These are phyloP conservation scores for Elgonia sp. DNA, from an alignment of 2,888 invertebrate genomes.

Conservation along the genomic window DNA sequence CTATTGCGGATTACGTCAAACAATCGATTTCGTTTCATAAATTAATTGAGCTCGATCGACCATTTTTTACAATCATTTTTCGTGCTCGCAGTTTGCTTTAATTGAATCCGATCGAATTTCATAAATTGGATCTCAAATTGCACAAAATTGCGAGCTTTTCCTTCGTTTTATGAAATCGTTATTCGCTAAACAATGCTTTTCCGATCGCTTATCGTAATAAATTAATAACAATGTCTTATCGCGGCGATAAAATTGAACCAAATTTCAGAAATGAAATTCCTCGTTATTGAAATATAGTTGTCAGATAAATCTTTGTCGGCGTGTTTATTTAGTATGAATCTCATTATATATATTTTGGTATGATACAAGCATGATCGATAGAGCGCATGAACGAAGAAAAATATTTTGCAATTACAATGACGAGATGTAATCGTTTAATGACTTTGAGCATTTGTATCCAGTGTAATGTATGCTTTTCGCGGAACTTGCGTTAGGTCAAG, in stretches of 20 bases:
- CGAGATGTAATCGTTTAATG: constrained; percentile 62
- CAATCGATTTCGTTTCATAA: constrained; percentile 6
- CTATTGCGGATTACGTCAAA: not conserved
- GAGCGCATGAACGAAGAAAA: constrained; percentile 26
- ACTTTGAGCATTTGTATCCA: constrained; percentile 39
- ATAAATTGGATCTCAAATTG: constrained; percentile 11
- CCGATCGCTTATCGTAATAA: constrained; percentile 31
- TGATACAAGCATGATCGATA: constrained; percentile 37
- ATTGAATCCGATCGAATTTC: constrained; percentile 21
- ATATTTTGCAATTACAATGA: constrained; percentile 54
- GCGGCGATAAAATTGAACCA: constrained; percentile 41
- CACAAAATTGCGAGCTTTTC: constrained; percentile 14
- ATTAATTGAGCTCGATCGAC: constrained; percentile 13
- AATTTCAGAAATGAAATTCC: constrained; percentile 31
- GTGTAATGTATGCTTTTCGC: constrained; percentile 12
- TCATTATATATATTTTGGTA: constrained; percentile 33
- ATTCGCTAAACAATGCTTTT: constrained; percentile 10
- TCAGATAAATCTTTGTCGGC: constrained; percentile 28
- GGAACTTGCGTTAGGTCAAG: constrained; percentile 61
- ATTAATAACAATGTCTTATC: constrained; percentile 52
- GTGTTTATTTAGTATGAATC: constrained; percentile 48
- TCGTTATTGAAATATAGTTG: constrained; percentile 2
- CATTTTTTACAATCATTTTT: not conserved
- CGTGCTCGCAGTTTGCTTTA: not conserved
- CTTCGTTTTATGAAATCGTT: constrained; percentile 17